Percentiles rank a stretch among this genome's conserved stretches.
Evolutionary conservation across 2,888 invertebrate genomes (phyloP).

Genomic region (Eupeodes latifasciatus): DNA sequence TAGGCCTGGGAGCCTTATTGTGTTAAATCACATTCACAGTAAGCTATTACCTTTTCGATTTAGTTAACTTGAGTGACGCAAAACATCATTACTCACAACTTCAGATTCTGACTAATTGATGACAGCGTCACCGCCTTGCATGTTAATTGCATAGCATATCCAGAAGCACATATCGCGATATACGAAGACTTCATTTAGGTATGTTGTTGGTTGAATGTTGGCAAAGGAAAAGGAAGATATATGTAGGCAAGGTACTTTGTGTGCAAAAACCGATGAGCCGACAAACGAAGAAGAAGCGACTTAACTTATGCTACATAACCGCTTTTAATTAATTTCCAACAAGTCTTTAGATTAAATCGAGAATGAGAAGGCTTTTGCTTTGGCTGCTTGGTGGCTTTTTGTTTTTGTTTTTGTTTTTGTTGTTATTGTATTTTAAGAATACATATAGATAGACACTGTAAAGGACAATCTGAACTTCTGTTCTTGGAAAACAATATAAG

Average conservation of each 20-base stretch:
- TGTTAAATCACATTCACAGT: no score
- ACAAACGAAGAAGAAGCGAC: constrained; percentile 29
- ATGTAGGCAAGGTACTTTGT: neutral
- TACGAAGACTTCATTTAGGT: constrained; percentile 12
- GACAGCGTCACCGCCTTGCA: constrained; percentile 66
- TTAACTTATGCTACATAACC: constrained; percentile 23
- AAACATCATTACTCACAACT: constrained; percentile 66
- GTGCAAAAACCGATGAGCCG: constrained; percentile 28
- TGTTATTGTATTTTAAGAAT: neutral
- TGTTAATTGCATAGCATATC: constrained; percentile 51
- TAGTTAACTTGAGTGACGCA: constrained; percentile 35
- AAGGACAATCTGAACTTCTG: constrained; percentile 40
- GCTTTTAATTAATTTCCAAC: constrained; percentile 68
- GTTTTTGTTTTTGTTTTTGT: constrained; percentile 4
- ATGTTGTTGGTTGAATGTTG: neutral
- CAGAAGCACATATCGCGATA: neutral
- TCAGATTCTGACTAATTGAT: constrained; percentile 75
- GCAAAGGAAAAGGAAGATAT: no score
- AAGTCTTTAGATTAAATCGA: constrained; percentile 50
- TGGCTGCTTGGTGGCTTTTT: constrained; percentile 15
- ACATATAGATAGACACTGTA: neutral
- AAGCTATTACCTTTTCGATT: neutral
- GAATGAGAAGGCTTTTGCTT: constrained; percentile 11
- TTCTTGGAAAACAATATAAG: constrained; percentile 46
- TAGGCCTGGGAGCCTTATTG: no score